Base-by-base conservation (phyloP, 2,888 invertebrate genomes). In the Ecliptopera silaceata region DNA sequence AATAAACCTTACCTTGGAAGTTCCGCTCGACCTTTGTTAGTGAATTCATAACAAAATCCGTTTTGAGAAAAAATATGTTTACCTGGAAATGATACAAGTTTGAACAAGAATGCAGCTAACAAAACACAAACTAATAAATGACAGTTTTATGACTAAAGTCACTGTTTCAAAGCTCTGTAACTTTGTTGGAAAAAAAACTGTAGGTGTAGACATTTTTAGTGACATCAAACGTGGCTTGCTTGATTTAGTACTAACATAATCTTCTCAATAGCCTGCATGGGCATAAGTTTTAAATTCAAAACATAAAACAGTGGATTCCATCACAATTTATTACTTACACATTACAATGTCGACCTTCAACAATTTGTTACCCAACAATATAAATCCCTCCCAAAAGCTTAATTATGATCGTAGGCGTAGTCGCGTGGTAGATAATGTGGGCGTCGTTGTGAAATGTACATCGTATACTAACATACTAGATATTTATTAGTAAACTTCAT, bases 401-500 rank as follows among this genome's bases (percentile, higher is more conserved):
- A n/a, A n/a, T n/a, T n/a, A 66, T 57, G 58, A 60, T 64, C 69
- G 83, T 83, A 77, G 84, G 83, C 71, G 80, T 75, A 70, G 69
- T 8, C 26, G 22, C 26, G 80, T 74, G 69, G 69, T 72, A 69
- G 66, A 72, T 71, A 61, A 60, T 72, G 81, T 82, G 74, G 82
- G 83, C 72, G 79, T 69, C 58, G 74, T 84, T 82, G 75, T 75
- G 82, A 79, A 86, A 86, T 76, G 72, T 72, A 75, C 70, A 71
- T n/a, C n/a, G n/a, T n/a, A n/a, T n/a, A n/a, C n/a, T n/a, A n/a
- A n/a, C n/a, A n/a, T n/a, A n/a, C n/a, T n/a, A n/a, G n/a, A n/a
- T n/a, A n/a, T n/a, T n/a, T n/a, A n/a, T n/a, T n/a, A n/a, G n/a
- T n/a, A n/a, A n/a, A n/a, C n/a, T n/a, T n/a, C n/a, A n/a, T n/a